Evolutionary conservation across 2,797 vertebrate genomes (phyloP).

Genomic region (Chelon labrosus): DNA sequence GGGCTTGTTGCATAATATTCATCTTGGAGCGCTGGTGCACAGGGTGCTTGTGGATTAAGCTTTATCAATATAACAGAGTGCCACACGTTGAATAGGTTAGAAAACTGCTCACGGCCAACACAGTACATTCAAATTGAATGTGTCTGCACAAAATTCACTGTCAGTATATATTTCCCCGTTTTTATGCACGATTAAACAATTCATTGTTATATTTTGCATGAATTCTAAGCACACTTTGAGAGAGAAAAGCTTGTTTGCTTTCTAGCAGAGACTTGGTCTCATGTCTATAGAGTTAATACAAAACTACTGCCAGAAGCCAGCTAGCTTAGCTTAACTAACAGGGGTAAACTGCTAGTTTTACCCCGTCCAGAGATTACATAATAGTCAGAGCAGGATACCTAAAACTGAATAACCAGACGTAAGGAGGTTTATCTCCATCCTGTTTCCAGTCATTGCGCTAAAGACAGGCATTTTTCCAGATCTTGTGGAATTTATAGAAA

Average conservation of each 20-base stretch:
- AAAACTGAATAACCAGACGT: background rate
- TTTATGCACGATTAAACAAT: background rate
- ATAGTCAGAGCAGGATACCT: background rate
- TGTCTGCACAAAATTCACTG: background rate
- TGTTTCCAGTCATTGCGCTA: no score
- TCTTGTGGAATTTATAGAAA: no score
- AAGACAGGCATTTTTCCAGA: no score
- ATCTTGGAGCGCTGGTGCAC: background rate
- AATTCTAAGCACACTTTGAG: no score
- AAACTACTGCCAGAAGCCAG: background rate
- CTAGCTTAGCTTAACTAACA: background rate
- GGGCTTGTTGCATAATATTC: background rate
- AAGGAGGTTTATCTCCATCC: no score
- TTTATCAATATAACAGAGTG: conserved; percentile 1
- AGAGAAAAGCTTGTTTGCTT: no score
- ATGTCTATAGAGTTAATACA: no score
- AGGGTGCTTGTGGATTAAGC: conserved; percentile 7
- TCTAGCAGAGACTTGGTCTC: no score
- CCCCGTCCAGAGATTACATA: background rate
- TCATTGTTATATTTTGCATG: background rate
- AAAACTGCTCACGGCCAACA: background rate
- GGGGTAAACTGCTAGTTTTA: background rate
- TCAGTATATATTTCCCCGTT: background rate
- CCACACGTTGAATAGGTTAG: background rate
- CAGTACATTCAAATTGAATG: background rate